These are phyloP conservation scores for Globicephala melas DNA, from an alignment of 2,113 vertebrate genomes.

Conservation along the genomic window DNA sequence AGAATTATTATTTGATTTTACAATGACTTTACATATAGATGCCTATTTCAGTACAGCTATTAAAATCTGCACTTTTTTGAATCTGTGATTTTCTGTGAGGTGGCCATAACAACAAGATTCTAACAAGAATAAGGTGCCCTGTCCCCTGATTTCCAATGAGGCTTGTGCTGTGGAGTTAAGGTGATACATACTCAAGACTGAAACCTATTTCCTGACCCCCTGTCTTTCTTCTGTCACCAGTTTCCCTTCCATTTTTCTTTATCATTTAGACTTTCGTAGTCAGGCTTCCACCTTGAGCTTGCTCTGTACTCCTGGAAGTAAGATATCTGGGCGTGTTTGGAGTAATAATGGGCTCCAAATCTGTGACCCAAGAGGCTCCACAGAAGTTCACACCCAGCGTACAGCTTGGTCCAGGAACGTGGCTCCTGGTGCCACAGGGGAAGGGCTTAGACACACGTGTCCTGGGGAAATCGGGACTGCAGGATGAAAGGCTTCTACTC, in stretches of 20 bases:
- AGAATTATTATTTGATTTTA: not conserved
- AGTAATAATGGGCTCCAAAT: not conserved
- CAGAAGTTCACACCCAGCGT: accelerated
- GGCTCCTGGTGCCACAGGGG: not conserved
- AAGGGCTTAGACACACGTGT: accelerated
- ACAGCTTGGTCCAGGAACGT: accelerated
- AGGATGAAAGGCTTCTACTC: not conserved
- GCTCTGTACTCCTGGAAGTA: too few relatives aligned
- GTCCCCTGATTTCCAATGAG: accelerated
- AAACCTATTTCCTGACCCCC: not conserved
- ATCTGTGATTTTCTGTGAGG: not conserved
- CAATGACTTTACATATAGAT: not conserved
- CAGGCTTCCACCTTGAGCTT: not conserved
- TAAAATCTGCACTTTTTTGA: not conserved
- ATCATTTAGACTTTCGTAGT: not conserved
- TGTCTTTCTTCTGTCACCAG: not conserved
- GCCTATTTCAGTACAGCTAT: not conserved
- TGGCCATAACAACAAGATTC: not conserved
- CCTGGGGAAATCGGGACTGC: accelerated
- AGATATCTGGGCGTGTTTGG: not conserved
- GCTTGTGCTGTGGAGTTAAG: accelerated
- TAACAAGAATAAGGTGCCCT: not conserved
- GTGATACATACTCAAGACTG: not conserved
- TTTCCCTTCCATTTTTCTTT: not conserved
- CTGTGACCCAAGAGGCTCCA: too few relatives aligned